Base-by-base conservation (phyloP, 1,140 invertebrate species). In the Oreohelix idahoensis region DNA sequence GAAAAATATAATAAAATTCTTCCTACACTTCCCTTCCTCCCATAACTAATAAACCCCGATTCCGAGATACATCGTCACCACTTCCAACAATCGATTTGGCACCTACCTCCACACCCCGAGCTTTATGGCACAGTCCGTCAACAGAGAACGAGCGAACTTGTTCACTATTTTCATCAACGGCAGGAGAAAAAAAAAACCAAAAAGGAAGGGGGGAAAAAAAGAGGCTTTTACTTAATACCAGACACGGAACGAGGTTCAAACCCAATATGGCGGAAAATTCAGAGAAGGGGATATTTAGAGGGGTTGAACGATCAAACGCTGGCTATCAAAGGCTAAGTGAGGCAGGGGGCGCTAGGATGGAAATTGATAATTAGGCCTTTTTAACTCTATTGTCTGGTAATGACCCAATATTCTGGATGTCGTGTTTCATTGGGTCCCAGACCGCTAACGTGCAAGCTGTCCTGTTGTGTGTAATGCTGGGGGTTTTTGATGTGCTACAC, bases 361-460 rank as follows among this genome's bases (percentile, higher is more conserved):
- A 66, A 66, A 66, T 66, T 66, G 29, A 66, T 66, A 66, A 66
- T 66, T 66, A 66, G n/a, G 63, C 20, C 63, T 32, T 32, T 66
- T 66, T 66, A 23, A 32, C 29, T 35, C 63, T 66, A 66, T 66
- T 66, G 63, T 66, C 63, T 66, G 63, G 63, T 66, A 66, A 66
- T 66, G 63, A 66, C 20, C 63, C 63, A 35, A 66, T 66, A 66
- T 66, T 32, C 63, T 29, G 63, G n/a, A 17, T 32, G 63, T 66
- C 63, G 2, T 32, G 63, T 66, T 66, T 32, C 63, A 32, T 66
- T 32, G n/a, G 63, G n/a, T 66, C n/a, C 63, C n/a, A 23, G 63
- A 29, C 63, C 29, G 63, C 29, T 66, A 66, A 66, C 63, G n/a
- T 32, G 63, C 63, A 32, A 32, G 63, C 63, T 66, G 63, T 17